phyloP scores from a whole-genome alignment of 2,797 vertebrate species.

The Falco peregrinus region DNA sequence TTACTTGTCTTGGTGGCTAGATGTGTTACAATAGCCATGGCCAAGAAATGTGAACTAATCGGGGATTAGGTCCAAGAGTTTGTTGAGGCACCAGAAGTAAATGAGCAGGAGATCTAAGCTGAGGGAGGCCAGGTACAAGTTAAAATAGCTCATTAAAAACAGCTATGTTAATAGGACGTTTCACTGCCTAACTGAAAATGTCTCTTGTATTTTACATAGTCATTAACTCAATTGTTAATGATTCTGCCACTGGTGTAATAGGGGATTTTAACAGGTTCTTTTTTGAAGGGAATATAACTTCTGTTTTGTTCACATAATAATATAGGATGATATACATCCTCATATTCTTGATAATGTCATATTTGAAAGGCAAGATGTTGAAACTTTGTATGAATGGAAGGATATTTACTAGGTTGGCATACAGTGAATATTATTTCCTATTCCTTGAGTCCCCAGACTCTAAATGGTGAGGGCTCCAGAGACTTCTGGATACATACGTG shows the following conservation, averaged over 20 bases:
- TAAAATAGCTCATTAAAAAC: constrained; percentile 56
- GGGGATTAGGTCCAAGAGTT: constrained; percentile 15
- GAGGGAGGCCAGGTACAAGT: constrained; percentile 22
- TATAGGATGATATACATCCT: background rate
- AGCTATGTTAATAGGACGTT: constrained; percentile 10
- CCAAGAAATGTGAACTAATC: constrained; percentile 10
- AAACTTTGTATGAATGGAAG: background rate
- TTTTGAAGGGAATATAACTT: background rate
- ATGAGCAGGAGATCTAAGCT: constrained; percentile 16
- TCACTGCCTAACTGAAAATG: constrained; percentile 10
- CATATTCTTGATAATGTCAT: background rate
- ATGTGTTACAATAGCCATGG: background rate
- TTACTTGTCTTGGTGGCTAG: background rate
- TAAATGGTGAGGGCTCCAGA: background rate
- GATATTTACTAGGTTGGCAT: background rate
- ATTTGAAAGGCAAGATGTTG: constrained; percentile 18
- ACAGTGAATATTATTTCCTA: background rate
- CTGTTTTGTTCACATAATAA: constrained; percentile 9
- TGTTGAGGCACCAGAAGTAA: background rate
- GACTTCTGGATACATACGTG: background rate
- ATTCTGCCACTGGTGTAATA: background rate
- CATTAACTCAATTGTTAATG: constrained; percentile 39
- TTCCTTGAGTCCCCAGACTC: background rate
- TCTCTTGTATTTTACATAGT: constrained; percentile 9
- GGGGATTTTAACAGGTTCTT: background rate